Base-by-base conservation (phyloP, 1,140 invertebrate genomes). In the Chelonus insularis region DNA sequence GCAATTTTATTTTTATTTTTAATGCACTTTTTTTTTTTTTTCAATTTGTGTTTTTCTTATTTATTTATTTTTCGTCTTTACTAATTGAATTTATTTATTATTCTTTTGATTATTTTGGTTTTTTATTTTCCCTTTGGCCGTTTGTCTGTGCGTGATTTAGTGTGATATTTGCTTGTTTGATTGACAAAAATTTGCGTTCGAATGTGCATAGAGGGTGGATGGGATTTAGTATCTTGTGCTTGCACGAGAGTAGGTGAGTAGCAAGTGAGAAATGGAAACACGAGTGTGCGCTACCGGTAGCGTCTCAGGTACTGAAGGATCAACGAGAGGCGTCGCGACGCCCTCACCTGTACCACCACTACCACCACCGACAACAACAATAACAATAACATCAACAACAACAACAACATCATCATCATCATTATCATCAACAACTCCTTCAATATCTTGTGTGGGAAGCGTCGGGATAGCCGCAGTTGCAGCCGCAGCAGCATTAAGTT, bases 261-360 rank as follows among this genome's bases (percentile, higher is more conserved):
- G 32, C 7, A 36, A 20, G 62, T 62, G 57, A 20, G 18, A 21
- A 20, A 67, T 67, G 65, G 65, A 67, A 48, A 64, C 59, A 16
- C 59, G 65, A 62, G 48, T 55, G 52, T 55, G 52, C 52, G 34
- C 34, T 16, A 34, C 48, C 62, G 62, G 57, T 37, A 55, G 55
- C 41, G 48, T 64, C 37, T 47, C 32, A 37, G 51, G 61, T 55
- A 14, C 12, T 2, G 50, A 20, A 20, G 68, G 67, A 29, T 62
- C 72, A 60, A 58, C 70, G 43, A 68, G 75, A 11, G 71, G 70
- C 65, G 72, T 75, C 62, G 70, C 69, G 55, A 77, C 77, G 60
- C 72, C 77, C 29, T 78, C 77, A 41, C 77, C 77, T 41, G 70
- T 74, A 36, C 64, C 72, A 23, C 41, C 65, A 36, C 12, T 63